Percentiles rank a stretch among this genome's conserved stretches.
Conservation (phyloP, 30 jellyfish, hydroid and myxozoan species). For the Clytia hemisphaerica region DNA sequence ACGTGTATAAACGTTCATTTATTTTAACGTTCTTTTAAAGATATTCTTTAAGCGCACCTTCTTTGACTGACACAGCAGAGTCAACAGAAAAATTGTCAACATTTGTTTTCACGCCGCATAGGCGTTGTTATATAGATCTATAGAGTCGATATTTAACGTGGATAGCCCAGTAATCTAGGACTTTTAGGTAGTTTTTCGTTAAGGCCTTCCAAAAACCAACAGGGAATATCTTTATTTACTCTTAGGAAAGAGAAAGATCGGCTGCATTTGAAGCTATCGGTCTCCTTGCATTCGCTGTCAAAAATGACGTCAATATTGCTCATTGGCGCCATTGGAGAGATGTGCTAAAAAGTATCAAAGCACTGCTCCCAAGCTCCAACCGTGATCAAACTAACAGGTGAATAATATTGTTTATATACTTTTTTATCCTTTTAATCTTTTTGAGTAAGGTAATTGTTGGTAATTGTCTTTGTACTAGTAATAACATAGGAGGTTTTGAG, state of each 20-base stretch:
- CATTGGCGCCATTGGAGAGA: slow-evolving; percentile 73
- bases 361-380: slow-evolving; percentile 49
- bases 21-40: too few relatives aligned
- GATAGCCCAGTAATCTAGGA: too few relatives aligned
- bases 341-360: slow-evolving; percentile 65
- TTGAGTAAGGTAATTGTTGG: background rate
- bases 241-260: slow-evolving; percentile 82
- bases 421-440: background rate
- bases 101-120: too few relatives aligned
- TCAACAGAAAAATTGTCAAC: too few relatives aligned
- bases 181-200: too few relatives aligned
- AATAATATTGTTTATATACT: background rate
- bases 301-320: slow-evolving; percentile 56
- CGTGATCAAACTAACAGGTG: slow-evolving; percentile 78
- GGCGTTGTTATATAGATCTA: too few relatives aligned
- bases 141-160: too few relatives aligned
- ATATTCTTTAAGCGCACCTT: too few relatives aligned
- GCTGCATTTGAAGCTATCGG: slow-evolving; percentile 97
- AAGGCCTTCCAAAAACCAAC: too few relatives aligned
- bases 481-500: background rate
- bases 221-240: background rate
- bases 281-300: slow-evolving; percentile 81
- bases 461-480: too few relatives aligned
- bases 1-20: background rate
- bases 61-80: too few relatives aligned